Evolutionary conservation across 2,888 invertebrate species (phyloP).

Genomic region (Gnatocerus cornutus): DNA sequence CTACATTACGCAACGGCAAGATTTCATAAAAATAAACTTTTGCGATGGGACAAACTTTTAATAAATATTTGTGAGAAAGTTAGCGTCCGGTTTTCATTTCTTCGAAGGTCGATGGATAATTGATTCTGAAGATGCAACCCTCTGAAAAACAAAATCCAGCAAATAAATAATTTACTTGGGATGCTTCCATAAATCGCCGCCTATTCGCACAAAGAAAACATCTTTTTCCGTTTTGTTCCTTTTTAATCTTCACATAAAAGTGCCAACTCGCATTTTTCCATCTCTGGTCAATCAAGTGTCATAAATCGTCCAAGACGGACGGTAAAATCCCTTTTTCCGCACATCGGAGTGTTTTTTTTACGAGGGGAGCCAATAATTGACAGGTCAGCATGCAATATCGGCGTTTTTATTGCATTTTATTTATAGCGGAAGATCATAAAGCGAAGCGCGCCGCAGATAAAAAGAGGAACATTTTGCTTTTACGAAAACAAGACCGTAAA

Average conservation of each 20-base stretch:
- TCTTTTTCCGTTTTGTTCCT: constrained; percentile 9
- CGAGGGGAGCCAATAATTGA: constrained; percentile 26
- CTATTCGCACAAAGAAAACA: constrained; percentile 2
- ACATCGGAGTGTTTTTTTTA: constrained; percentile 29
- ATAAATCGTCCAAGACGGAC: constrained; percentile 15
- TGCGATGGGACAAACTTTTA: too few relatives aligned
- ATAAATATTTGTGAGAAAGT: too few relatives aligned
- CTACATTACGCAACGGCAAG: too few relatives aligned
- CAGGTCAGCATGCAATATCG: constrained; percentile 41
- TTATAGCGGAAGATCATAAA: constrained; percentile 20
- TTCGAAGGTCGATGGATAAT: too few relatives aligned
- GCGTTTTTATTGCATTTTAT: constrained; percentile 27
- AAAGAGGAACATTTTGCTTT: constrained; percentile 21
- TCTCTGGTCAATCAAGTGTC: constrained; percentile 10
- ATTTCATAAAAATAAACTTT: too few relatives aligned
- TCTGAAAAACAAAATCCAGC: too few relatives aligned
- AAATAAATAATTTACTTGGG: constrained; percentile 23
- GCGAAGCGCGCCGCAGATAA: constrained; percentile 26
- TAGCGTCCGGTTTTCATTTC: background rate
- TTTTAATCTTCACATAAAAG: constrained; percentile 13
- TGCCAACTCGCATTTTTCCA: constrained; percentile 10
- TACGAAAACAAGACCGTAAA: constrained; percentile 31
- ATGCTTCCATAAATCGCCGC: constrained; percentile 12
- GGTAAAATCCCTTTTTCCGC: constrained; percentile 4
- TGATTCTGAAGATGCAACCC: background rate